Base-by-base conservation (phyloP, 2,888 invertebrate species). In the Nomada flava region DNA sequence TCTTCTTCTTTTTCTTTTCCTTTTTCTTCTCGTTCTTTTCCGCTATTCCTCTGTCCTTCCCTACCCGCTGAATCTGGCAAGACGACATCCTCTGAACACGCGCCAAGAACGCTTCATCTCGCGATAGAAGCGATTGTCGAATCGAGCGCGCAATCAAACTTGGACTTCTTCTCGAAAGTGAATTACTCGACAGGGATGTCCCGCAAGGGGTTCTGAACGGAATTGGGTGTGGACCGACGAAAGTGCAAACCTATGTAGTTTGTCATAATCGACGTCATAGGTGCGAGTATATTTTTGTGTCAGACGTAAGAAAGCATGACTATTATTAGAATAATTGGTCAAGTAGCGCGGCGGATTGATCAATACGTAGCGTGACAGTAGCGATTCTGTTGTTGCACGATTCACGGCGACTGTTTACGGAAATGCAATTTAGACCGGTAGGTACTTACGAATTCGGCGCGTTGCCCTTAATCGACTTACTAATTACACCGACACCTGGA, bases 151-250 rank as follows among this genome's bases (percentile, higher is more conserved):
- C 90, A 90, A 90, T 90, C 90, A 89, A 90, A 90, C 88, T 89
- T 89, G 84, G 88, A 87, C 86, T 90, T 90, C 89, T 89, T 90
- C 86, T 87, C 72, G 79, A 84, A 90, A 90, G 88, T 90, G 89
- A 88, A 89, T 90, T 90, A 88, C 88, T 80, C 80, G 79, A 20
- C 70, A 36, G 68, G 73, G 70, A 70, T 77, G 72, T 78, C 84
- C 82, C 71, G 52, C 79, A 71, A 76, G 85, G 78, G 75, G 42
- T 44, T 84, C 60, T 63, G 80, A 79, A 81, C 75, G 44, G 82
- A 29, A 63, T 52, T 26, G 79, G 57, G 36, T 62, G 70, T 47
- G 63, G 74, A 77, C 57, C 74, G 68, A 74, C 20, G 67, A 57
- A 70, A 74, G 64, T 62, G 47, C 76, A 62, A 82, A 82, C 69